phyloP scores from a whole-genome alignment of 2,888 invertebrate genomes.

The Zhuqinia jingwanae region DNA sequence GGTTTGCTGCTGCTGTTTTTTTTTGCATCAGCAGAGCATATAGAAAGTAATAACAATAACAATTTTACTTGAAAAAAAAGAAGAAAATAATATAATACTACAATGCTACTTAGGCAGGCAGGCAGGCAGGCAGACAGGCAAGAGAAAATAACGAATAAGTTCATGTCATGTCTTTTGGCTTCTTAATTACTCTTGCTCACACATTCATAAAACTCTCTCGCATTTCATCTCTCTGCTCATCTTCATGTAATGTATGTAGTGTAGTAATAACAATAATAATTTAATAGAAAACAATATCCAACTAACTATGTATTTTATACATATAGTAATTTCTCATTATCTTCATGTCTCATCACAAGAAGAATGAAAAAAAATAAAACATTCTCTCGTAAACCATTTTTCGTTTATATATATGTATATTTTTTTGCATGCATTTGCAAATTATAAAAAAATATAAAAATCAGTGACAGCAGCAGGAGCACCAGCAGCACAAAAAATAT shows the following conservation, averaged over 20 bases:
- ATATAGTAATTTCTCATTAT: slow-evolving; percentile 40
- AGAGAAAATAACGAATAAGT: slow-evolving; percentile 9
- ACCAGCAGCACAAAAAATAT: neutral
- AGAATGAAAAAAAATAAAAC: neutral
- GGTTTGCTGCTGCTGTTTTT: too few relatives aligned
- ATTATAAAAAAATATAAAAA: slow-evolving; percentile 6
- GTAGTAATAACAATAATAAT: slow-evolving; percentile 50
- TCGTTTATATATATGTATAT: neutral
- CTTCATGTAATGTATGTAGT: neutral
- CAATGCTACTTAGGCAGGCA: too few relatives aligned
- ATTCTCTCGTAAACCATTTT: neutral
- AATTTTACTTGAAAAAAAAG: neutral
- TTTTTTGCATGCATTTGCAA: slow-evolving; percentile 38
- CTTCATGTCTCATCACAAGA: slow-evolving; percentile 33
- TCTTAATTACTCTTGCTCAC: slow-evolving; percentile 70
- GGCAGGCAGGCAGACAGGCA: too few relatives aligned
- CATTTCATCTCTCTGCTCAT: slow-evolving; percentile 48
- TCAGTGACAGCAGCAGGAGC: slow-evolving; percentile 13
- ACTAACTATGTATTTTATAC: slow-evolving; percentile 42
- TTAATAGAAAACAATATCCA: slow-evolving; percentile 48
- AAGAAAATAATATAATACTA: neutral
- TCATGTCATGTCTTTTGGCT: slow-evolving; percentile 62
- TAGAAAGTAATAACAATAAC: slow-evolving; percentile 12
- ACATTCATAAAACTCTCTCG: slow-evolving; percentile 65
- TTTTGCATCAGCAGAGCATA: slow-evolving; percentile 9